A percentile compares a stretch with the other conserved stretches of the same genome.
Conservation (phyloP, 35 echinoderm and acorn worm species). For the Patiria miniata region DNA sequence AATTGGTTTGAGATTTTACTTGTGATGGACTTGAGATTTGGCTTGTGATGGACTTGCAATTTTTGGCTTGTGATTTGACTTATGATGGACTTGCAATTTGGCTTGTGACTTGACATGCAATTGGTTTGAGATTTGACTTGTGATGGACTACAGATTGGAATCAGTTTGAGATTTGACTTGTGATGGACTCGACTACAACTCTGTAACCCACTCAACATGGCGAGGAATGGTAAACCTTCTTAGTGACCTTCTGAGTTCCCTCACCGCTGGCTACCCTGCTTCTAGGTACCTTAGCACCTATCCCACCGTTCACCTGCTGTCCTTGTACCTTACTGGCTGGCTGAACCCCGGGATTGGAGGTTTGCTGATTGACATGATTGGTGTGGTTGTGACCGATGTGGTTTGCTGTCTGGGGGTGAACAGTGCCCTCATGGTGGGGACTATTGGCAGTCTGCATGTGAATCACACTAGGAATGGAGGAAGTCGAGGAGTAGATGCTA, state of each 20-base stretch:
- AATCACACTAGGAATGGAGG: conserved; percentile 89
- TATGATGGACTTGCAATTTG: too few species aligned
- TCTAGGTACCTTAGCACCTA: conserved; percentile 8
- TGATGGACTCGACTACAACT: too few species aligned
- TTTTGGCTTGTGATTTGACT: too few species aligned
- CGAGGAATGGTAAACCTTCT: conserved; percentile 25
- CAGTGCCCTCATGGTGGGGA: not conserved
- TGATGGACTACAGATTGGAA: too few species aligned
- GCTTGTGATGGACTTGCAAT: too few species aligned
- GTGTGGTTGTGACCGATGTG: not conserved
- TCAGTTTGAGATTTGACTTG: too few species aligned
- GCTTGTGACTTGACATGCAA: too few species aligned
- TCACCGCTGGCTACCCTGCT: not conserved
- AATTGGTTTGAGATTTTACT: too few species aligned
- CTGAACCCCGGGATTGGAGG: not conserved
- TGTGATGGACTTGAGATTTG: too few species aligned
- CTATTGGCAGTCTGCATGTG: conserved; percentile 52
- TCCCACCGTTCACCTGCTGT: conserved; percentile 45
- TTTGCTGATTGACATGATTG: not conserved
- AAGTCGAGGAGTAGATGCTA: conserved; percentile 87
- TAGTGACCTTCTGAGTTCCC: not conserved
- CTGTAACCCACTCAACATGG: not conserved
- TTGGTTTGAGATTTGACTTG: too few species aligned
- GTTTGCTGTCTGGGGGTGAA: not conserved
- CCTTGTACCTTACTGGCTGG: not conserved